A percentile compares a stretch with the other conserved stretches of the same genome.
These are phyloP conservation scores for Dioctria rufipes DNA, from an alignment of 2,888 invertebrate species.

Conservation along the genomic window DNA sequence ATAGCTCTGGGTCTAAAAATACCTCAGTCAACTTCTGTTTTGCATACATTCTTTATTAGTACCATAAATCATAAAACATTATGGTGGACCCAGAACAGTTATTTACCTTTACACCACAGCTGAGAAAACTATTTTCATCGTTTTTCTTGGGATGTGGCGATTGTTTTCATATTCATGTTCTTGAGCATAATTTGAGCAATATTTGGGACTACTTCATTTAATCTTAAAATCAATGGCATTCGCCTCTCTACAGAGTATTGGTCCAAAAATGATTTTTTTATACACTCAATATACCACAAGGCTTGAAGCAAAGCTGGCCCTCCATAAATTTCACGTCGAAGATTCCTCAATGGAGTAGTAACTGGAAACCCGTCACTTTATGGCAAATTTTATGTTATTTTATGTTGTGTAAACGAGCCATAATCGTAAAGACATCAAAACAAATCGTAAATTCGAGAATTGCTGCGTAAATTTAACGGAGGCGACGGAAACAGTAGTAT, in stretches of 20 bases:
- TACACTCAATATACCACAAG: neutral
- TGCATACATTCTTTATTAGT: too few species aligned
- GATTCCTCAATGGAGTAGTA: conserved; percentile 48
- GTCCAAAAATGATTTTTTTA: conserved; percentile 6
- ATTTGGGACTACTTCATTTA: conserved; percentile 30
- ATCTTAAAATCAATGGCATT: conserved; percentile 21
- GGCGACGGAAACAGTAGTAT: neutral
- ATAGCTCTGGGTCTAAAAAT: too few species aligned
- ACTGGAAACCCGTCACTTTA: conserved; percentile 63
- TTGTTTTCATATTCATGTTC: neutral
- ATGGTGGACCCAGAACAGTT: neutral
- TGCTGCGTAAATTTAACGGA: conserved; percentile 61
- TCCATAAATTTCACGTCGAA: conserved; percentile 51
- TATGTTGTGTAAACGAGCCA: conserved; percentile 72
- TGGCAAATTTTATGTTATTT: conserved; percentile 70
- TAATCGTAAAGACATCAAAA: conserved; percentile 72
- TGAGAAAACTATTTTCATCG: neutral
- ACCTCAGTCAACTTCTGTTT: too few species aligned
- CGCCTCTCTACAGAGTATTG: neutral
- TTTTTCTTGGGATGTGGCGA: conserved; percentile 10
- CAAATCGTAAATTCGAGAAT: conserved; percentile 72
- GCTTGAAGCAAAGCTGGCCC: conserved; percentile 36
- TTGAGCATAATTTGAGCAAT: too few species aligned
- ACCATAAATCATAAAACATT: conserved; percentile 35
- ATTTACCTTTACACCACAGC: neutral